Evolutionary conservation across 2,797 vertebrate species (phyloP), one percentile per base, ranked within the genome.

Genomic region (Cuculus canorus): DNA sequence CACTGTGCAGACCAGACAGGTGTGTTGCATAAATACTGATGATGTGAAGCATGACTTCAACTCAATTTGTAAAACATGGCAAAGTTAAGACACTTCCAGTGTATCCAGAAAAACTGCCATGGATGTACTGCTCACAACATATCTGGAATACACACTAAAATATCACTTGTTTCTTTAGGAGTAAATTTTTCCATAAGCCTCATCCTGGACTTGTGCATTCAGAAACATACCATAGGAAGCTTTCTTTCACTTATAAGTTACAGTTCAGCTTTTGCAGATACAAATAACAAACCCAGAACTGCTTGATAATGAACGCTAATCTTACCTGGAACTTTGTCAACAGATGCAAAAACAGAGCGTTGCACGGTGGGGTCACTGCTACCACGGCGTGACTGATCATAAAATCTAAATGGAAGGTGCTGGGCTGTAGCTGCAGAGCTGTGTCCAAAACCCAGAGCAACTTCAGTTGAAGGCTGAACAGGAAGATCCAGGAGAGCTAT

Each of bases 251-350:
- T 86, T 37, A 47, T 3, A 75, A 77, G 10, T 33, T 57, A 85
- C 24, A 73, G 10, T 8, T 78, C 19, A 70, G 35, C 35, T 86
- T 81, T 69, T 37, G 48, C 47, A 82, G 52, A 35, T 0, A 59
- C 3, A 84, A 79, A 68, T 21, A 59, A 83, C 78, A 79, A 57
- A 57, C 28, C 11, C 93, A 54, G 69, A 88, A 2, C 1, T 45
- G 17, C 70, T 54, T 43, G 33, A 25, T 33, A 59, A 64, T 17
- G 21, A 82, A 57, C 22, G 13, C 5, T 43, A 6, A 12, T 35
- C 96, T 98, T 97, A 99, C 99, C 99, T 98, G 99, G 99, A 50
- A 99, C 99, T 98, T 99, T 99, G 97, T 99, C 99, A n/a, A 99
- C 99, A 0, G 99, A 98, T 1, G 98, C 98, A 54, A 99, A 99